These are phyloP conservation scores for Brachyptera risi DNA, from an alignment of 2,888 invertebrate species.

Conservation along the genomic window DNA sequence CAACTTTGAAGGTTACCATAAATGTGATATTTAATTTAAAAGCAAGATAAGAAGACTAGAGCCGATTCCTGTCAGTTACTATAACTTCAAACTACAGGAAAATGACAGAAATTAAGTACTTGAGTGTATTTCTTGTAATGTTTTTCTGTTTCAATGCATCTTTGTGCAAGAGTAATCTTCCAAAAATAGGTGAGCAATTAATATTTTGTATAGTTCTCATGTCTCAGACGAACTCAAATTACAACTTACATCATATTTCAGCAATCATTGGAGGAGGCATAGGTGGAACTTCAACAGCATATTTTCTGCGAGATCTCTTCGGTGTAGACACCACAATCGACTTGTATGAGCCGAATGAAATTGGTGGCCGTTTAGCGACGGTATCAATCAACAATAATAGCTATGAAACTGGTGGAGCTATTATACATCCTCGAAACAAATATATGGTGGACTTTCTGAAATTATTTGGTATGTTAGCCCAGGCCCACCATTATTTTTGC, in stretches of 20 bases:
- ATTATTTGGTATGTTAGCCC: slow-evolving; percentile 47
- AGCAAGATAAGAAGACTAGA: too few species aligned
- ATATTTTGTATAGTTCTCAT: not conserved
- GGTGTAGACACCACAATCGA: slow-evolving; percentile 47
- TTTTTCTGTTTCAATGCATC: not conserved
- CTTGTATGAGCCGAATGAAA: slow-evolving; percentile 50
- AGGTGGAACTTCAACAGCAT: slow-evolving; percentile 56
- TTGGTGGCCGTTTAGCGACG: slow-evolving; percentile 56
- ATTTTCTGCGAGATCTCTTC: slow-evolving; percentile 50
- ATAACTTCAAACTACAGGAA: too few species aligned
- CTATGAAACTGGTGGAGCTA: slow-evolving; percentile 57
- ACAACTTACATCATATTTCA: slow-evolving; percentile 40
- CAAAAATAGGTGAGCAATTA: not conserved
- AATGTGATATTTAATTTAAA: too few species aligned
- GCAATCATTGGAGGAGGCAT: slow-evolving; percentile 60
- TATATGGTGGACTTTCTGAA: slow-evolving; percentile 54
- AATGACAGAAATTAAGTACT: too few species aligned
- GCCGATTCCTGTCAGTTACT: too few species aligned
- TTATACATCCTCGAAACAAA: slow-evolving; percentile 55
- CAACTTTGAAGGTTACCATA: too few species aligned
- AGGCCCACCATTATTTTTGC: not conserved
- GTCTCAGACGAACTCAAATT: not conserved
- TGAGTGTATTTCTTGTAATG: not conserved
- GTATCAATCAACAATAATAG: slow-evolving; percentile 45
- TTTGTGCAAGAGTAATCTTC: not conserved